Evolutionary conservation across 2,113 vertebrate genomes (phyloP).

Genomic region (Machaerirhynchus nigripectus): DNA sequence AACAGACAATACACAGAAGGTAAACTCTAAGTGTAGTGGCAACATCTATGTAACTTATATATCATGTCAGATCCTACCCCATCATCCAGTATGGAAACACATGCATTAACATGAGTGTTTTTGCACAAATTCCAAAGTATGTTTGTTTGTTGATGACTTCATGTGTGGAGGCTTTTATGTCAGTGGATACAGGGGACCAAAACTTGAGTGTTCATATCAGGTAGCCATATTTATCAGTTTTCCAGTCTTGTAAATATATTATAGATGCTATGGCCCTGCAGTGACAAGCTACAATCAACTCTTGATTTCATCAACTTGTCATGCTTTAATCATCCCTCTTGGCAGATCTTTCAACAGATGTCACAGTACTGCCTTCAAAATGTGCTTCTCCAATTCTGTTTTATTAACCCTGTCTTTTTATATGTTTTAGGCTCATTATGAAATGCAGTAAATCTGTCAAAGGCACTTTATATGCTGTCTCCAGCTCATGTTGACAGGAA

Average conservation of each 20-base stretch:
- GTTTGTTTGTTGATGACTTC: neutral
- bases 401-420: slow-evolving; percentile 64
- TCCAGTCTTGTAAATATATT: slow-evolving; percentile 28
- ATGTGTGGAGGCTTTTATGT: neutral
- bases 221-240: slow-evolving; percentile 4
- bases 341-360: slow-evolving; percentile 47
- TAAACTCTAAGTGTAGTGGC: neutral
- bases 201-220: neutral
- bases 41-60: neutral
- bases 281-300: slow-evolving; percentile 60
- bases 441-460: neutral
- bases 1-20: neutral
- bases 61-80: neutral
- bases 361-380: slow-evolving; percentile 22
- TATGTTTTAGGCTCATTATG: slow-evolving; percentile 45
- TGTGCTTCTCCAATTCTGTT: neutral
- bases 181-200: neutral
- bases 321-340: slow-evolving; percentile 55
- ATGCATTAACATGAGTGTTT: neutral
- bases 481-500: slow-evolving; percentile 6
- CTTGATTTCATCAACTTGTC: slow-evolving; percentile 62
- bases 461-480: slow-evolving; percentile 2
- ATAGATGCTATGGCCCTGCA: slow-evolving; percentile 17
- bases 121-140: neutral
- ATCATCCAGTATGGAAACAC: neutral